A percentile compares a stretch with the other conserved stretches of the same genome.
Conservation (phyloP, 2,888 invertebrate species). For the Aphidoletes aphidimyza region DNA sequence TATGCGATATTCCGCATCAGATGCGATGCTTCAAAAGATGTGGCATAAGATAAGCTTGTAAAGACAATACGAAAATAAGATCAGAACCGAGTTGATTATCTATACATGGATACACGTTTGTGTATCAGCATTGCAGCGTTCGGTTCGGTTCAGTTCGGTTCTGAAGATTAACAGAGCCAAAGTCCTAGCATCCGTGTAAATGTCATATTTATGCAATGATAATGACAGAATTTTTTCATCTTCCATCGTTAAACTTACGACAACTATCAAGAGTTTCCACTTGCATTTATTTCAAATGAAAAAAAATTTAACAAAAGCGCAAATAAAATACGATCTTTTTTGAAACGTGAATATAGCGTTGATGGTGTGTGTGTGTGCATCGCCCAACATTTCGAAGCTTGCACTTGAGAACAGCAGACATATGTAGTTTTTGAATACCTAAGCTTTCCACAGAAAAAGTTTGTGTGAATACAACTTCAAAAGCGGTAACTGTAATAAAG, state of each 20-base stretch:
- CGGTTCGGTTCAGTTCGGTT: too few relatives aligned
- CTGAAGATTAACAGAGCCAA: background rate
- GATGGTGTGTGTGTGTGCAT: too few relatives aligned
- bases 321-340: constrained; percentile 38
- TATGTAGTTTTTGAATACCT: background rate
- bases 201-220: constrained; percentile 44
- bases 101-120: too few relatives aligned
- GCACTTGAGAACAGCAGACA: background rate
- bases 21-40: background rate
- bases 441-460: background rate
- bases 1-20: background rate
- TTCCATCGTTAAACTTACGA: background rate
- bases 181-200: background rate
- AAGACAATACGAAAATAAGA: constrained; percentile 19
- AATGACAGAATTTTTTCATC: background rate
- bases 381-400: too few relatives aligned
- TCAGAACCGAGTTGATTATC: constrained; percentile 16
- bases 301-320: constrained; percentile 39
- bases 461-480: constrained; percentile 5
- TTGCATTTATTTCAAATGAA: constrained; percentile 28
- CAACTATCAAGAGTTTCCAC: constrained; percentile 32
- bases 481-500: constrained; percentile 11
- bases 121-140: too few relatives aligned
- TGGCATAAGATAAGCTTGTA: background rate
- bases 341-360: background rate